Evolutionary conservation across 2,888 invertebrate genomes (phyloP).

Genomic region (Galerucella calmariensis): DNA sequence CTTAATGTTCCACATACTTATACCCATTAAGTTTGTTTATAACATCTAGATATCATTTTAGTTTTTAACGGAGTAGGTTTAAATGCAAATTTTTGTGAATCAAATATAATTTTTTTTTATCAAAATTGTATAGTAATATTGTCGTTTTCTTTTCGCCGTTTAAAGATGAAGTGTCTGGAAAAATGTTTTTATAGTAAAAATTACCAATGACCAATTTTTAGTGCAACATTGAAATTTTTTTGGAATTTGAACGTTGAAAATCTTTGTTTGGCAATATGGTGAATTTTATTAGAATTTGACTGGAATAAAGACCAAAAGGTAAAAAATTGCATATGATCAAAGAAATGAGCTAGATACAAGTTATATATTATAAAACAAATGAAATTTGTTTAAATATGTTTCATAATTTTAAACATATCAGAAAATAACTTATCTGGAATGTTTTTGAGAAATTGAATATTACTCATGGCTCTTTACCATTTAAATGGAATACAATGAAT

Average conservation of each 20-base stretch:
- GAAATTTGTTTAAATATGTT: too few species aligned
- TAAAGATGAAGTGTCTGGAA: conserved; percentile 25
- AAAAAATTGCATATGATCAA: too few species aligned
- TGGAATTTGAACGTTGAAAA: conserved; percentile 1
- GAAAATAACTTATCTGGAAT: too few species aligned
- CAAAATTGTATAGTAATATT: conserved; percentile 40
- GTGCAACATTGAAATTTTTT: neutral
- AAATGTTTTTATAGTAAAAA: conserved; percentile 14
- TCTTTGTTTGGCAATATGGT: too few species aligned
- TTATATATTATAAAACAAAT: too few species aligned
- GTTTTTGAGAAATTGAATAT: too few species aligned
- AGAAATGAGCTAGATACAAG: too few species aligned
- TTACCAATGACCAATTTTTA: neutral
- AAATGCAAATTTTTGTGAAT: conserved; percentile 50
- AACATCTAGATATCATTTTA: conserved; percentile 42
- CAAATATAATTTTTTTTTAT: conserved; percentile 48
- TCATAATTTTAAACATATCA: too few species aligned
- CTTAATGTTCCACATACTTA: conserved; percentile 46
- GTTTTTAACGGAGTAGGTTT: conserved; percentile 48
- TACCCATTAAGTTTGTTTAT: conserved; percentile 51
- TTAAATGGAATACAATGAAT: too few species aligned
- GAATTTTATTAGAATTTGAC: too few species aligned
- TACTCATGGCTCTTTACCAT: too few species aligned
- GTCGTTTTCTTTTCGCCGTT: conserved; percentile 35
- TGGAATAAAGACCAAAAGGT: too few species aligned